Percentiles rank a stretch among this genome's conserved stretches.
Conservation (phyloP, 1,140 invertebrate species). For the Caenorhabditis brenneri region DNA sequence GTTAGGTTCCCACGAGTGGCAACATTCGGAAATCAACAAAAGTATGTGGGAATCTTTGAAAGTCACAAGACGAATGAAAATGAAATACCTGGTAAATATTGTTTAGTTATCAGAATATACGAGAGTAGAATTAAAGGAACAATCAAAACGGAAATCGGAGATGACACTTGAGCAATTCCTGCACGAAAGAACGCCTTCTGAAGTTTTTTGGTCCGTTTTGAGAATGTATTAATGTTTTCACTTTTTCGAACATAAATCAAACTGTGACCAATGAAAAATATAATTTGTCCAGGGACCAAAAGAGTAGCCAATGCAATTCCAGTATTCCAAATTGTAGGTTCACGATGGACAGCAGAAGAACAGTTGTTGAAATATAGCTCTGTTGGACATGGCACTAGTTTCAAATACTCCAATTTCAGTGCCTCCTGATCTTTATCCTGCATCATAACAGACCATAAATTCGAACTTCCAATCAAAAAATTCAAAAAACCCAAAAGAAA, state of each 20-base stretch:
- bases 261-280: neutral
- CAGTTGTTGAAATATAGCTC: neutral
- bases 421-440: neutral
- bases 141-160: neutral
- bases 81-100: slow-evolving; percentile 37
- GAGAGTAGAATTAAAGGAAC: neutral
- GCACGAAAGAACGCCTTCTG: neutral
- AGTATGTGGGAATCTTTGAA: too few species aligned
- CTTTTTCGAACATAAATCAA: neutral
- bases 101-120: neutral
- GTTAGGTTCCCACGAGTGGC: neutral
- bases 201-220: slow-evolving; percentile 2
- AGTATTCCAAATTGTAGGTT: neutral
- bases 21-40: too few species aligned
- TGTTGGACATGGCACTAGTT: neutral
- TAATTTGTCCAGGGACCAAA: neutral
- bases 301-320: neutral
- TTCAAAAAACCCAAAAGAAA: neutral
- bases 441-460: neutral
- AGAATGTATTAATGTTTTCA: neutral
- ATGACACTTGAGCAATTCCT: neutral
- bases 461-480: neutral
- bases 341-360: neutral
- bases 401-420: neutral
- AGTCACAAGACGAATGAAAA: too few species aligned